Evolutionary conservation across 2,888 invertebrate species (phyloP).

Genomic region (Hirtodrosophila trivittata): DNA sequence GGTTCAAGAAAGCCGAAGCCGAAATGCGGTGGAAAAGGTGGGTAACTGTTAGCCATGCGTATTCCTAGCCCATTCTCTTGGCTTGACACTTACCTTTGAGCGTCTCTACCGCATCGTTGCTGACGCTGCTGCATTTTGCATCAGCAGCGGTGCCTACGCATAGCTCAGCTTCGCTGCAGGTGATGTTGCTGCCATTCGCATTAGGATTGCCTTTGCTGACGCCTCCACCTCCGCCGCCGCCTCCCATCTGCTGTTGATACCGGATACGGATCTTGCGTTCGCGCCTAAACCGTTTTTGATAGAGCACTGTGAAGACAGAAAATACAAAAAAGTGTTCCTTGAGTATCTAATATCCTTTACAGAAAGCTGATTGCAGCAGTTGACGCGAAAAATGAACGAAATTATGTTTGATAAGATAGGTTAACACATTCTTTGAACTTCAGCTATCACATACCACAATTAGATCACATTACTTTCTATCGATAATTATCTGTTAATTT

Average conservation of each 20-base stretch:
- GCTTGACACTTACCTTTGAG: slow-evolving; percentile 64
- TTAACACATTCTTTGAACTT: no score
- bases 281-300: slow-evolving; percentile 95
- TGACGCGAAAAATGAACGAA: no score
- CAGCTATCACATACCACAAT: no score
- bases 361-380: no score
- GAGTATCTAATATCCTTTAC: no score
- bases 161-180: slow-evolving; percentile 54
- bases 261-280: slow-evolving; percentile 92
- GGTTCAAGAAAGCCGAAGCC: slow-evolving; percentile 20
- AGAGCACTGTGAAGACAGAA: slow-evolving; percentile 87
- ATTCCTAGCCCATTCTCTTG: slow-evolving; percentile 47
- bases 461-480: no score
- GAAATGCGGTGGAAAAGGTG: slow-evolving; percentile 15
- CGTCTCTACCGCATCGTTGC: slow-evolving; percentile 62
- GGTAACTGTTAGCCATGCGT: slow-evolving; percentile 59
- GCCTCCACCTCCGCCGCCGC: slow-evolving; percentile 85
- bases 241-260: slow-evolving; percentile 93
- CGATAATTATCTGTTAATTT: no score
- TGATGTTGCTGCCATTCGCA: slow-evolving; percentile 57
- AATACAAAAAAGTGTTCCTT: no score
- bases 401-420: no score
- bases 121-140: slow-evolving; percentile 54
- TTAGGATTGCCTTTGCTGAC: slow-evolving; percentile 85
- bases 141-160: slow-evolving; percentile 46